Evolutionary conservation across 2,113 vertebrate species (phyloP).

Genomic region (Tragelaphus imberbis): DNA sequence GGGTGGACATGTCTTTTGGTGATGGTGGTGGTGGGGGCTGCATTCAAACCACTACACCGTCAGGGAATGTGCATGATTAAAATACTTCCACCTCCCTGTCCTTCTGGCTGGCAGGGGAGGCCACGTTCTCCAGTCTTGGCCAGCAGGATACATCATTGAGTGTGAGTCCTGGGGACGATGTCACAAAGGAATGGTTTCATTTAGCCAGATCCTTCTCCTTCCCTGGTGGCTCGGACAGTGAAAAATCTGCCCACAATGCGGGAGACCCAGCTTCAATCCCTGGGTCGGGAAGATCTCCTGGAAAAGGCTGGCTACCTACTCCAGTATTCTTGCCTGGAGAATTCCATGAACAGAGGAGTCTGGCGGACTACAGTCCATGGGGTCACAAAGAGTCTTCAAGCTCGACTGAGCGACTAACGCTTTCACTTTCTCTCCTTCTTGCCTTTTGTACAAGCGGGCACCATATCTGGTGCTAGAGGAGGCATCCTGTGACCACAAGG

Average conservation of each 20-base stretch:
- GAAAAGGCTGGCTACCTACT: background rate
- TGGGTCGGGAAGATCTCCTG: background rate
- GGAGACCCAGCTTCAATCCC: background rate
- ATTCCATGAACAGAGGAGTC: background rate
- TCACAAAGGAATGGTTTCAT: background rate
- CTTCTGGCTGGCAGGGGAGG: background rate
- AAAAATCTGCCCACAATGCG: background rate
- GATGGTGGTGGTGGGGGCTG: background rate
- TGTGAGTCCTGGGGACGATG: background rate
- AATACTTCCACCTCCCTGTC: background rate
- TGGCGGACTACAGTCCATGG: background rate
- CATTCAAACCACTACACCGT: background rate
- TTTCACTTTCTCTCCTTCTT: background rate
- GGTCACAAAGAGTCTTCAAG: background rate
- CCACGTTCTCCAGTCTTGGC: background rate
- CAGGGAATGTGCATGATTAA: background rate
- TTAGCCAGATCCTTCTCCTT: background rate
- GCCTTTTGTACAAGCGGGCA: background rate
- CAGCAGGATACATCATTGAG: background rate
- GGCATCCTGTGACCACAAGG: background rate
- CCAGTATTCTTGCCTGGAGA: background rate
- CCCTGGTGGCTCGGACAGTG: background rate
- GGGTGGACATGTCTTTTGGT: background rate
- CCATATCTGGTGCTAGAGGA: background rate
- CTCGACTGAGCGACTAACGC: background rate